Conservation (phyloP, 2,888 invertebrate genomes). For the Xylophagus ater region DNA sequence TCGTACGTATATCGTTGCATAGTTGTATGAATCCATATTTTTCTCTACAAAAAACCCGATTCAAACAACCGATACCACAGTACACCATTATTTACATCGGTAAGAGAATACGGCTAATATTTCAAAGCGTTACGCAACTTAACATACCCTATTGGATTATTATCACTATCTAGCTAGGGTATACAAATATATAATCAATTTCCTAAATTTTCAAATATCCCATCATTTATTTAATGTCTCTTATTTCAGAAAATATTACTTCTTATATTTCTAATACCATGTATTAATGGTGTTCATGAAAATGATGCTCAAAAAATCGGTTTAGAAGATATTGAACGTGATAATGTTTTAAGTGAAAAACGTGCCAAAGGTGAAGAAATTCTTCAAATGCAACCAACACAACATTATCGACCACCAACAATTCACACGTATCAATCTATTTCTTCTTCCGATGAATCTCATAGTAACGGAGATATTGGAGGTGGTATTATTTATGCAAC, state of each 20-base stretch:
- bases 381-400: conserved; percentile 12
- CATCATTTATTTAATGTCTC: too few relatives aligned
- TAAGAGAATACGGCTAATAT: too few relatives aligned
- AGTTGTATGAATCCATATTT: too few relatives aligned
- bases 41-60: too few relatives aligned
- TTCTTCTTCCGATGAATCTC: background rate
- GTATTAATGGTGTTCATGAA: conserved; percentile 14
- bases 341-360: conserved; percentile 51
- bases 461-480: background rate
- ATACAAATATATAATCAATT: too few relatives aligned
- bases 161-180: too few relatives aligned
- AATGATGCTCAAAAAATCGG: conserved; percentile 45
- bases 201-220: conserved; percentile 13
- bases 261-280: conserved; percentile 13
- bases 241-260: too few relatives aligned
- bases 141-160: too few relatives aligned
- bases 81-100: too few relatives aligned
- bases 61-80: too few relatives aligned
- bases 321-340: conserved; percentile 63
- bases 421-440: conserved; percentile 7
- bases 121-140: too few relatives aligned
- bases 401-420: conserved; percentile 13
- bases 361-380: conserved; percentile 4
- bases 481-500: conserved; percentile 12
- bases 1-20: too few relatives aligned